Evolutionary conservation across 2,797 vertebrate genomes (phyloP), one percentile per base, ranked within the genome.

Genomic region (Helarctos malayanus): DNA sequence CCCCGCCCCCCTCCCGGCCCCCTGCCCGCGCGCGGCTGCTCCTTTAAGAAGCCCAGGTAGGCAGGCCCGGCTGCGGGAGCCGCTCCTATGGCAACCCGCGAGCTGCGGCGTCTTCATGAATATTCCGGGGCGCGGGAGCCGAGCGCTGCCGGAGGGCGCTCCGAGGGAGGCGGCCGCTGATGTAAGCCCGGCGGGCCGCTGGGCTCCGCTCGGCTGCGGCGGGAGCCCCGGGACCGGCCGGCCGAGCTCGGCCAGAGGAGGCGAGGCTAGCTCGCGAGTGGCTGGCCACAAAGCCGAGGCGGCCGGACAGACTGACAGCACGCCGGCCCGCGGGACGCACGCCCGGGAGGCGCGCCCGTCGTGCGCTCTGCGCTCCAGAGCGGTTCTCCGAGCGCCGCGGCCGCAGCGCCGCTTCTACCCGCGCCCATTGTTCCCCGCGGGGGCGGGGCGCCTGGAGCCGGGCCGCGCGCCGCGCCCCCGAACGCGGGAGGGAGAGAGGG

Each of bases 51-150:
- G 97, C 98, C 98, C 98, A 99, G 99, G 99, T 99, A 99, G 99
- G 99, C 99, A 99, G 99, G 99, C 99, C 99, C 97, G 99, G 98
- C 98, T 99, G 99, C 99, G 97, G 99, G 98, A 98, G 98, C 98
- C 98, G 99, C 99, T 99, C 98, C 99, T 99, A 99, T 99, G 99
- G 99, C 99, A 99, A 99, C 99, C 99, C 99, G 98, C 98, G 99
- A 99, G 99, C 99, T 99, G 99, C 99, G 98, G 98, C 97, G 95
- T 98, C 99, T 99, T 99, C 99, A 99, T 99, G 99, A 99, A 99
- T 99, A 99, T 99, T 99, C 99, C 99, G 98, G 99, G 98, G 98
- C 98, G 98, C 99, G 98, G 99, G 99, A 98, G 99, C 99, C 97
- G 97, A 98, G 99, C 98, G 98, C 99, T 97, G 98, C 99, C 98